phyloP scores from a whole-genome alignment of 2,797 vertebrate genomes.

The Gorsachius magnificus region DNA sequence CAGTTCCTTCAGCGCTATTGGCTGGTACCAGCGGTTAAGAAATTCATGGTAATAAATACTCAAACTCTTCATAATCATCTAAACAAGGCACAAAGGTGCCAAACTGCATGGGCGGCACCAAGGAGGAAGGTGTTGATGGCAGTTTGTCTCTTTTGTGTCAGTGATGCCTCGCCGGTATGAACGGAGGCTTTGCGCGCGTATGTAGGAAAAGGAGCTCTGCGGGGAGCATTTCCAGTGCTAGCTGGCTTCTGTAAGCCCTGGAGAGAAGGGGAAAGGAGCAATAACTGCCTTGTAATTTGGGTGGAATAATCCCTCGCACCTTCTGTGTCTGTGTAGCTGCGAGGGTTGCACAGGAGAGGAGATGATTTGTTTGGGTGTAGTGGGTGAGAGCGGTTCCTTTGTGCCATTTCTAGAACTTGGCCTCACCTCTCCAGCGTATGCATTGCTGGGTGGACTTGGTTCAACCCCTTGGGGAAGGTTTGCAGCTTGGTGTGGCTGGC shows the following conservation, averaged over 20 bases:
- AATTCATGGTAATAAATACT: constrained; percentile 28
- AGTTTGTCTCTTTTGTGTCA: constrained; percentile 63
- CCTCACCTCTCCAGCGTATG: background rate
- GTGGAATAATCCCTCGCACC: constrained; percentile 59
- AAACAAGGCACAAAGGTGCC: constrained; percentile 53
- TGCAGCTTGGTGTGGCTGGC: background rate
- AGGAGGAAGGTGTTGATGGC: constrained; percentile 56
- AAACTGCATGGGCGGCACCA: constrained; percentile 48
- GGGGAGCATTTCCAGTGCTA: background rate
- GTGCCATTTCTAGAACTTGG: background rate
- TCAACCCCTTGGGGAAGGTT: background rate
- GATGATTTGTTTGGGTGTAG: constrained; percentile 55
- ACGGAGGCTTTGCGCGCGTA: background rate
- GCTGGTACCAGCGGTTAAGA: background rate
- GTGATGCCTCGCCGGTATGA: background rate
- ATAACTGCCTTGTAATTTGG: constrained; percentile 46
- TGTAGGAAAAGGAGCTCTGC: constrained; percentile 4
- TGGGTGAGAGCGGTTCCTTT: constrained; percentile 22
- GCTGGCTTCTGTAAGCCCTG: constrained; percentile 24
- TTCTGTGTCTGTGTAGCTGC: constrained; percentile 56
- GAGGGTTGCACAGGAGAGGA: constrained; percentile 26
- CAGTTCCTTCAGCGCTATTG: background rate
- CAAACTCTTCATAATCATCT: background rate
- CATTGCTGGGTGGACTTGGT: background rate
- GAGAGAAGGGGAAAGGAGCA: constrained; percentile 52